Evolutionary conservation across 2,797 vertebrate species (phyloP).

Genomic region (Chrosomus eos): DNA sequence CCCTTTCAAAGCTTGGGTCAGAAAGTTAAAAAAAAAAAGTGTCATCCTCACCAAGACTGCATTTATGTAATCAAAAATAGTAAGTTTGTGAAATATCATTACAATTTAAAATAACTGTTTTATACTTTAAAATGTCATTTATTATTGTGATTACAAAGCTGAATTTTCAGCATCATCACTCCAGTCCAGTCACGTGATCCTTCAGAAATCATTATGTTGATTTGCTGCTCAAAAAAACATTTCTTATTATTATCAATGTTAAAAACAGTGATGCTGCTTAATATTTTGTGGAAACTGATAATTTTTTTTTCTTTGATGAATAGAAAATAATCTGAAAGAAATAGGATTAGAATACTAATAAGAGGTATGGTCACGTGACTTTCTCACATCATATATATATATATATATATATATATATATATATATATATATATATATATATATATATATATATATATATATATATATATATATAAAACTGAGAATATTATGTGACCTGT

Average conservation of each 20-base stretch:
- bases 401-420: too few relatives aligned
- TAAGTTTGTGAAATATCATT: neutral
- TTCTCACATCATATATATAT: neutral
- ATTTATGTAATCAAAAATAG: neutral
- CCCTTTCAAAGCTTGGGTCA: neutral
- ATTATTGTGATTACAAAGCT: neutral
- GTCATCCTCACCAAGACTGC: neutral
- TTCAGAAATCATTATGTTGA: neutral
- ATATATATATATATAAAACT: too few relatives aligned
- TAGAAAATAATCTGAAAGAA: neutral
- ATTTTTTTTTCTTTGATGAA: neutral
- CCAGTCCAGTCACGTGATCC: neutral
- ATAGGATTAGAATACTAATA: neutral
- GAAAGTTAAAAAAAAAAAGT: too few relatives aligned
- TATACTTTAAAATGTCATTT: neutral
- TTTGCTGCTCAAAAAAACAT: neutral
- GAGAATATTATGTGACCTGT: neutral
- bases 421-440: too few relatives aligned
- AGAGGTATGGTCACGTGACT: neutral
- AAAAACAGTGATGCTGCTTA: neutral
- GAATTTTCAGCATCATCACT: neutral
- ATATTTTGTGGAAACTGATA: neutral
- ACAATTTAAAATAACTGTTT: neutral
- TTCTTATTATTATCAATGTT: too few relatives aligned
- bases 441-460: too few relatives aligned